Evolutionary conservation across 2,797 vertebrate genomes (phyloP), one percentile per base, ranked within the genome.

Genomic region (Moxostoma hubbsi): DNA sequence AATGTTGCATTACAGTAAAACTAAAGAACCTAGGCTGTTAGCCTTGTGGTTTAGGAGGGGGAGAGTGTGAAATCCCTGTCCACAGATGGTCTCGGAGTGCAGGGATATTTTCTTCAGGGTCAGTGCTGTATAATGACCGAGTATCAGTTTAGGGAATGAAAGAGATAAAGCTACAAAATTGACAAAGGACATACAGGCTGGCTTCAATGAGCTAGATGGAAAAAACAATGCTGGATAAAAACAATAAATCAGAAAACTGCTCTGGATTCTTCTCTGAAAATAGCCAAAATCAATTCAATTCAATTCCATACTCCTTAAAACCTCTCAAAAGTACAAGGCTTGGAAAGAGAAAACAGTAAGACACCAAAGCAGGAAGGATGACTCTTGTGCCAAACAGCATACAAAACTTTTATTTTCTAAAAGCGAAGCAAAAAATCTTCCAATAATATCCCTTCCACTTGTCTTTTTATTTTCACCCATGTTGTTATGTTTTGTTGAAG

Each of bases 401-500:
- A 7, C 55, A 61, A 51, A 61, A 61, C n/a, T 61, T 61, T 69
- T 1, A 69, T 77, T 55, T 77, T 69, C 24, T 68, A 54, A 70
- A 51, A 7, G 4, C 36, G 8, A 62, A 62, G 67, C 24, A 36
- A 46, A 63, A 54, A 61, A 57, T 76, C 43, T 36, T 15, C 7
- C 13, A 73, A 7, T 43, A 73, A 62, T 76, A 67, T 49, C 16
- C 9, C 65, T 46, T 62, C 18, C n/a, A 70, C 36, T 67, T 50
- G 57, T 69, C 11, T 73, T 76, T 67, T 36, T 50, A 59, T 62
- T 15, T 43, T 68, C 57, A 64, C 9, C 69, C 49, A 54, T 81
- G 74, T 78, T 82, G 79, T 74, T 69, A 24, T 77, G 73, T 75
- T 80, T 64, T 61, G 69, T 36, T 69, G 73, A 81, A 55, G 57